Conservation (phyloP, 2,888 invertebrate species). For the Drosophila maculinotata region DNA sequence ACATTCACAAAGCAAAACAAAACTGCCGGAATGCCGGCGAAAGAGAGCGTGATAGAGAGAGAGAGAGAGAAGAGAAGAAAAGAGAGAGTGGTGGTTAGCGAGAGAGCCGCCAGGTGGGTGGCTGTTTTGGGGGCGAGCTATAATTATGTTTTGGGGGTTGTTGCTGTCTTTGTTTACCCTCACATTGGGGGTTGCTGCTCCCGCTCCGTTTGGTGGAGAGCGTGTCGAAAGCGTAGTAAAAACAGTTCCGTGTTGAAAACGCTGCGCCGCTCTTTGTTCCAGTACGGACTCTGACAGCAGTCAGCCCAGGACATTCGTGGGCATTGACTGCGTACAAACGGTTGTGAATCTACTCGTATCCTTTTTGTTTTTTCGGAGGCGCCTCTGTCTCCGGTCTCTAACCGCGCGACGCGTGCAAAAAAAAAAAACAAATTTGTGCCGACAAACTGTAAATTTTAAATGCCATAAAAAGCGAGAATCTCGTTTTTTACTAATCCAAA, state of each 20-base stretch:
- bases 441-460: conserved; percentile 46
- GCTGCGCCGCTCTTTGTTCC: conserved; percentile 54
- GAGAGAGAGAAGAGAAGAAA: neutral
- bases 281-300: conserved; percentile 49
- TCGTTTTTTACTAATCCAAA: conserved; percentile 27
- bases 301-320: conserved; percentile 79
- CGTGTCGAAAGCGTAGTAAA: conserved; percentile 48
- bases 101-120: conserved; percentile 35
- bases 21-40: conserved; percentile 57
- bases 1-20: conserved; percentile 49
- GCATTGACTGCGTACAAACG: conserved; percentile 79
- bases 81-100: conserved; percentile 6
- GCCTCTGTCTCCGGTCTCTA: conserved; percentile 15
- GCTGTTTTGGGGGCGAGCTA: conserved; percentile 9
- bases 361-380: conserved; percentile 6
- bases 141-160: conserved; percentile 68
- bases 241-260: conserved; percentile 69
- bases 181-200: conserved; percentile 64
- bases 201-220: conserved; percentile 3
- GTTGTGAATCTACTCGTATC: conserved; percentile 76
- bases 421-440: too few species aligned
- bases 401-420: conserved; percentile 59
- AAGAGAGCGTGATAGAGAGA: conserved; percentile 26
- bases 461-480: conserved; percentile 13
- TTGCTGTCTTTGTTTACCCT: conserved; percentile 67